phyloP scores from a whole-genome alignment of 2,113 vertebrate species.

The Gorsachius goisagi region DNA sequence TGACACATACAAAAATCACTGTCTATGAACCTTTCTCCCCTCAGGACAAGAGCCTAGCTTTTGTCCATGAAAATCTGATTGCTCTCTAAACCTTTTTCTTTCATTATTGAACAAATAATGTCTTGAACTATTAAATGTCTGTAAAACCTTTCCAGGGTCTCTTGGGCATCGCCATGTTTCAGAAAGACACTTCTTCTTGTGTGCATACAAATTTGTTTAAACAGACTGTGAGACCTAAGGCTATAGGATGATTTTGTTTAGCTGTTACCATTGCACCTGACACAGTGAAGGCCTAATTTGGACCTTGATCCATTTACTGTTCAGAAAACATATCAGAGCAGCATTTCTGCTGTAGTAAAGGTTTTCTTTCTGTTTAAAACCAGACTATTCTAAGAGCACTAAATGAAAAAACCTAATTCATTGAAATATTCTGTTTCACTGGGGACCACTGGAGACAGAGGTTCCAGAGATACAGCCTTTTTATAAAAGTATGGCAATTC shows the following conservation, averaged over 20 bases:
- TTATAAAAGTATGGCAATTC: background rate
- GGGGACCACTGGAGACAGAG: background rate
- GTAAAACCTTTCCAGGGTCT: conserved; percentile 37
- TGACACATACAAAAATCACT: conserved; percentile 20
- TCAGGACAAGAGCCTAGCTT: conserved; percentile 17
- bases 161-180: conserved; percentile 22
- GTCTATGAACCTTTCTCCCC: conserved; percentile 15
- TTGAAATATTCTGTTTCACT: background rate
- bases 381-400: background rate
- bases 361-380: background rate
- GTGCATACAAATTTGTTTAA: conserved; percentile 52
- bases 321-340: background rate
- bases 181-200: conserved; percentile 9
- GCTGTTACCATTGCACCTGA: conserved; percentile 3
- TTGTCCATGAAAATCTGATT: conserved; percentile 57
- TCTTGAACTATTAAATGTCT: conserved; percentile 50
- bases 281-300: conserved; percentile 32
- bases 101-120: conserved; percentile 54
- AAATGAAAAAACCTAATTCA: background rate
- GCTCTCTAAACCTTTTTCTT: conserved; percentile 38
- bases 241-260: background rate
- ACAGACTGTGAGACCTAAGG: conserved; percentile 34
- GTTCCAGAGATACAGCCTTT: background rate
- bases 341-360: background rate
- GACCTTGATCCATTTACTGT: background rate